phyloP scores from a whole-genome alignment of 1,140 invertebrate genomes.

The Idris sp. region DNA sequence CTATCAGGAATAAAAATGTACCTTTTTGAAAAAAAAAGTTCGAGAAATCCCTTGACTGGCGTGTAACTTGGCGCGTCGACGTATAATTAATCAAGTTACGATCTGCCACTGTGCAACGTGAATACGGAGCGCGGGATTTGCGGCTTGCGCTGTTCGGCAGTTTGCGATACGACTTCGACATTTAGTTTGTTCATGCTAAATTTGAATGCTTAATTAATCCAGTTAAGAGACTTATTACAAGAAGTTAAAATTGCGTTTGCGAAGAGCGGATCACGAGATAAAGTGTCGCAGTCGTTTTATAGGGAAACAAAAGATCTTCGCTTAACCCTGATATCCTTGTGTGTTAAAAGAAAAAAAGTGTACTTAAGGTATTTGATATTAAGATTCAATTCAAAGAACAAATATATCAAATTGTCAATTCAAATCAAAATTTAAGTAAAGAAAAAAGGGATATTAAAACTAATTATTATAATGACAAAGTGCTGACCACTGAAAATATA shows the following conservation, averaged over 20 bases:
- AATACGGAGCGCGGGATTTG: slow-evolving; percentile 52
- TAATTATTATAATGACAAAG: too few species aligned
- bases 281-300: too few species aligned
- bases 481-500: too few species aligned
- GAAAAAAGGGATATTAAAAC: too few species aligned
- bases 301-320: too few species aligned
- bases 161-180: slow-evolving; percentile 49
- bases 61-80: slow-evolving; percentile 39
- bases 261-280: slow-evolving; percentile 31
- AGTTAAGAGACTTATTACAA: slow-evolving; percentile 41
- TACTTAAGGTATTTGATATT: too few species aligned
- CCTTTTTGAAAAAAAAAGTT: neutral
- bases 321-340: too few species aligned
- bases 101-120: slow-evolving; percentile 36
- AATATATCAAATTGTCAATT: too few species aligned
- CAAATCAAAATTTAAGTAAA: too few species aligned
- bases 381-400: too few species aligned
- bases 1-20: neutral
- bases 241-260: slow-evolving; percentile 29
- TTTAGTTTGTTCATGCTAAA: slow-evolving; percentile 41
- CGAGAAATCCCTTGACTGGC: slow-evolving; percentile 20
- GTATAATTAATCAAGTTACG: slow-evolving; percentile 60
- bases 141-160: slow-evolving; percentile 44
- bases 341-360: too few species aligned
- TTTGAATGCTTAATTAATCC: slow-evolving; percentile 54